Evolutionary conservation across 2,888 invertebrate genomes (phyloP).

Genomic region (Spilosoma lubricipeda): DNA sequence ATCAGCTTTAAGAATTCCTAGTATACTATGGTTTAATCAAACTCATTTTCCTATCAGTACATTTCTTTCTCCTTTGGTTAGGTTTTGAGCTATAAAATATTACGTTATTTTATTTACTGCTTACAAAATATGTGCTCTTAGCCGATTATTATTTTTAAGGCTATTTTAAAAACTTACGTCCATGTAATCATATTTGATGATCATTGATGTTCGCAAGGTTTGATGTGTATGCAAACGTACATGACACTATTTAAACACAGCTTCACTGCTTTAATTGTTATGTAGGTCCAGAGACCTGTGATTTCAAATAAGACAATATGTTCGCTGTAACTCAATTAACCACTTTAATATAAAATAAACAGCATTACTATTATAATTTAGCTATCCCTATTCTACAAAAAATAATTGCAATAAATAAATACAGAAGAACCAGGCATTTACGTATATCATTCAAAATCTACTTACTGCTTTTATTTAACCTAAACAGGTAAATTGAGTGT

Average conservation of each 20-base stretch:
- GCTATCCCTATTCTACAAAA: no score
- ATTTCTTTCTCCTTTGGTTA: neutral
- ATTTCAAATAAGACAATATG: no score
- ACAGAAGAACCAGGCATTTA: conserved; percentile 10
- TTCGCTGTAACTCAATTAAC: no score
- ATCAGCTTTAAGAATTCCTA: neutral
- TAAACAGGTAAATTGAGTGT: conserved; percentile 30
- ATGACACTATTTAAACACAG: no score
- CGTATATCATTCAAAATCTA: neutral
- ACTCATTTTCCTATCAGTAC: neutral
- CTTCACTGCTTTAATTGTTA: no score
- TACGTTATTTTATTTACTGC: neutral
- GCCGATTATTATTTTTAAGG: no score
- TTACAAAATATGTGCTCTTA: neutral
- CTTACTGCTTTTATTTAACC: conserved; percentile 24
- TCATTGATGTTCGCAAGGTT: no score
- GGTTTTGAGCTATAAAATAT: neutral
- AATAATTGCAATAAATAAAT: neutral
- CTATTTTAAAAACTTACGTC: no score
- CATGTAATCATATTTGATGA: no score
- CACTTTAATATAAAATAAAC: no score
- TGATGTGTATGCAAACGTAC: no score
- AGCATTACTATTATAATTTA: neutral
- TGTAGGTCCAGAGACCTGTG: no score
- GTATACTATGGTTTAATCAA: neutral